Percentiles rank a stretch among this genome's conserved stretches.
These are phyloP conservation scores for Platysteira castanea DNA, from an alignment of 2,113 vertebrate genomes.

Conservation along the genomic window DNA sequence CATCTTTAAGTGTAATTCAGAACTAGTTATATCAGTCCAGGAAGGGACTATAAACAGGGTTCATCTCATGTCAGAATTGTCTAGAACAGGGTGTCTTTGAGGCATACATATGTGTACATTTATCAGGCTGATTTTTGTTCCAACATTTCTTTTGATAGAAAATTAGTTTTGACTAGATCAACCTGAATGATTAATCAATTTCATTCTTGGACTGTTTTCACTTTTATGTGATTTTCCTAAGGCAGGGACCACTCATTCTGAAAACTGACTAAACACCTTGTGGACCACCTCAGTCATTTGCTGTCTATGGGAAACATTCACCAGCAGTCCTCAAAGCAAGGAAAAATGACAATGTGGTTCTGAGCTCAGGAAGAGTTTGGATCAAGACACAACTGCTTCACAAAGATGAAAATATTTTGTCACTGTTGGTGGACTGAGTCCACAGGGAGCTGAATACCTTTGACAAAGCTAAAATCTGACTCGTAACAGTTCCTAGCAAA, in stretches of 20 bases:
- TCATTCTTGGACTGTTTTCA: background rate
- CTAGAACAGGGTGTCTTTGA: background rate
- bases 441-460: background rate
- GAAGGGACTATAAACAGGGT: background rate
- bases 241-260: constrained; percentile 4
- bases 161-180: background rate
- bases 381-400: background rate
- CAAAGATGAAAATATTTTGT: background rate
- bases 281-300: background rate
- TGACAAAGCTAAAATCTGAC: background rate
- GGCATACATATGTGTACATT: background rate
- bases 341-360: background rate
- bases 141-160: background rate
- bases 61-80: background rate
- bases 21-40: background rate
- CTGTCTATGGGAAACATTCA: background rate
- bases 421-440: background rate
- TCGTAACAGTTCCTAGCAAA: background rate
- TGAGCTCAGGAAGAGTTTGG: background rate
- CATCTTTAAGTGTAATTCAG: background rate
- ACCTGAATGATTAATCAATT: background rate
- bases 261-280: constrained; percentile 1
- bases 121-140: background rate
- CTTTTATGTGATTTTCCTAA: constrained; percentile 7
- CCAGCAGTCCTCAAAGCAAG: background rate